Evolutionary conservation across 2,888 invertebrate species (phyloP).

Genomic region (Parasteatoda lunata): DNA sequence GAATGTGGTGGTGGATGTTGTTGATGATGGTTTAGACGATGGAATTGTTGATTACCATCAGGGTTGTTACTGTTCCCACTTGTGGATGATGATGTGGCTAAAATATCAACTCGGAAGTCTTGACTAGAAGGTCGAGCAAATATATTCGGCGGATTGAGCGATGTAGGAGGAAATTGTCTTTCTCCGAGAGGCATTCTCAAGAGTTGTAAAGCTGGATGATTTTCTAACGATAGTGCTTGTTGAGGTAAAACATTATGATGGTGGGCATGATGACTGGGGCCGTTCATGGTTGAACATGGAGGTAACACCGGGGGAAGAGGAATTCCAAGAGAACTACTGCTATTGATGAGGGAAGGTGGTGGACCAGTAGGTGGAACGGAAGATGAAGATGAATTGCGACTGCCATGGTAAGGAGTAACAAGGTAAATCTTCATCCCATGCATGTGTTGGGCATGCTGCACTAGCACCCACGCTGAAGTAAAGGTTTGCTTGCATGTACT

Average conservation of each 20-base stretch:
- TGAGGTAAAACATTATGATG: conserved; percentile 66
- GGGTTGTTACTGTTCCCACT: conserved; percentile 39
- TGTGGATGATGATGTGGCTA: conserved; percentile 74
- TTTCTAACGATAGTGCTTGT: conserved; percentile 66
- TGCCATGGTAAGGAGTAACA: conserved; percentile 76
- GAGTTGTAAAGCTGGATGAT: conserved; percentile 74
- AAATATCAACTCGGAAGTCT: conserved; percentile 79
- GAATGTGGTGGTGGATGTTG: conserved; percentile 61
- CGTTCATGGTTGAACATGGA: conserved; percentile 61
- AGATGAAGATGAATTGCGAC: conserved; percentile 53
- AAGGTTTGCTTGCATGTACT: conserved; percentile 93
- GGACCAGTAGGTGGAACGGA: conserved; percentile 67
- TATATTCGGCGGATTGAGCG: conserved; percentile 76
- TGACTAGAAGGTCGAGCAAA: conserved; percentile 84
- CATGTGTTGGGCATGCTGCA: conserved; percentile 94
- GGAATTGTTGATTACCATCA: conserved; percentile 47
- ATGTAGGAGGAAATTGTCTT: conserved; percentile 73
- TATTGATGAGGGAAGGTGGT: conserved; percentile 60
- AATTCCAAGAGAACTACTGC: conserved; percentile 57
- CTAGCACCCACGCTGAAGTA: conserved; percentile 94
- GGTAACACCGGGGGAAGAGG: conserved; percentile 70
- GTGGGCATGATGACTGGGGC: conserved; percentile 65
- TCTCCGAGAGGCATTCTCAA: conserved; percentile 84
- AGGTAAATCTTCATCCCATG: conserved; percentile 96
- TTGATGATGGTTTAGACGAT: conserved; percentile 65